Conservation (phyloP, 2,113 vertebrate species). For the Antennarius striatus region DNA sequence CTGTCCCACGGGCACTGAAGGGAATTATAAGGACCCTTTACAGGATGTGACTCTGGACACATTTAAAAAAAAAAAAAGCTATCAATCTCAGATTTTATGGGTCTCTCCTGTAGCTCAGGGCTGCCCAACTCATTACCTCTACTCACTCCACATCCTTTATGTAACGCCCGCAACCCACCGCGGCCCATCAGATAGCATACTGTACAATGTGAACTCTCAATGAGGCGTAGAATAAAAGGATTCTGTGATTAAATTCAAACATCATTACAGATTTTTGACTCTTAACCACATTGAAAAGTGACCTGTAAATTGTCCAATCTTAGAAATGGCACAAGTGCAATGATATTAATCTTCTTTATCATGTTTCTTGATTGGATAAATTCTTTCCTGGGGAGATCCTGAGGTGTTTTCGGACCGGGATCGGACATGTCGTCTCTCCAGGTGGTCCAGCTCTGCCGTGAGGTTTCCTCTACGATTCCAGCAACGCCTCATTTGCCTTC, state of each 20-base stretch:
- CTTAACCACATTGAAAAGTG: too few relatives aligned
- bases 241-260: slow-evolving; percentile 21
- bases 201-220: slow-evolving; percentile 5
- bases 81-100: slow-evolving; percentile 64
- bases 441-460: too few relatives aligned
- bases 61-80: slow-evolving; percentile 59
- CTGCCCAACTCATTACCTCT: slow-evolving; percentile 53
- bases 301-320: too few relatives aligned
- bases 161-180: slow-evolving; percentile 40
- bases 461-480: too few relatives aligned
- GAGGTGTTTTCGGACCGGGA: too few relatives aligned
- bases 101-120: slow-evolving; percentile 27
- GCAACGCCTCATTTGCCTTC: too few relatives aligned
- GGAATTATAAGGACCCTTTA: slow-evolving; percentile 55
- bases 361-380: too few relatives aligned
- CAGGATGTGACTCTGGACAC: slow-evolving; percentile 60
- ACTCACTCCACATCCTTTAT: slow-evolving; percentile 48
- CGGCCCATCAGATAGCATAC: slow-evolving; percentile 16
- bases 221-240: slow-evolving; percentile 4
- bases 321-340: too few relatives aligned
- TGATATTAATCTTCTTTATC: too few relatives aligned
- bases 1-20: slow-evolving; percentile 43
- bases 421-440: too few relatives aligned
- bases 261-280: too few relatives aligned
- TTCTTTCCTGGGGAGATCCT: too few relatives aligned